Evolutionary conservation across 2,113 vertebrate species (phyloP), one percentile per base, ranked within the genome.

Genomic region (Alexandromys fortis): DNA sequence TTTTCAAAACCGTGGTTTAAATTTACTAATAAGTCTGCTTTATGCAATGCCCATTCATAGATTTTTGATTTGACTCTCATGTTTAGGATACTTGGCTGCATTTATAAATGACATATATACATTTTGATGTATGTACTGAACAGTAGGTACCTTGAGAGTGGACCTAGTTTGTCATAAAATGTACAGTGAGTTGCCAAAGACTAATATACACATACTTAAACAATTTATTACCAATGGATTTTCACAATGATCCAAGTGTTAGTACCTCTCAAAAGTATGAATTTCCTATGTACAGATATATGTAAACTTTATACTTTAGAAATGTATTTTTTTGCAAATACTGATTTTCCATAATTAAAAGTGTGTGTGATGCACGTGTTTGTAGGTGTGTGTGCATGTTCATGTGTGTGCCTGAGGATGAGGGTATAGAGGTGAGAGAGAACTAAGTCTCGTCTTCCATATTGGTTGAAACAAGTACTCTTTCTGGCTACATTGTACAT

Each of bases 261-360:
- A 61, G 30, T 92, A 47, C n/a, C 72, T 90, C 28, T 73, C 22
- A 92, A 94, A 91, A 70, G 35, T 85, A n/a, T 73, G 2, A 93
- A 33, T 81, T 63, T 67, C 63, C 22, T 35, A 17, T 75, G 1
- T 45, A 35, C 35, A 47, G 65, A 73, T 61, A 7, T 42, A 77
- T 26, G 13, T 49, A 75, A 55, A 9, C 76, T 92, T 52, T 19
- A 55, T 4, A 5, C 33, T 72, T 28, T 61, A 58, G 9, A 21
- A 17, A 85, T 75, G 8, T 16, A 89, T 24, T 78, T 10, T 10
- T 19, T 22, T 78, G 9, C 1, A 65, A 17, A 72, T 86, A 24
- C 78, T 79, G 81, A 9, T 1, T 89, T 97, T 70, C 67, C 21
- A 68, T 67, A 49, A 45, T 85, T 42, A 85, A 83, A 28, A 28